Base-by-base conservation (phyloP, 2,797 vertebrate genomes). In the Labroides dimidiatus region DNA sequence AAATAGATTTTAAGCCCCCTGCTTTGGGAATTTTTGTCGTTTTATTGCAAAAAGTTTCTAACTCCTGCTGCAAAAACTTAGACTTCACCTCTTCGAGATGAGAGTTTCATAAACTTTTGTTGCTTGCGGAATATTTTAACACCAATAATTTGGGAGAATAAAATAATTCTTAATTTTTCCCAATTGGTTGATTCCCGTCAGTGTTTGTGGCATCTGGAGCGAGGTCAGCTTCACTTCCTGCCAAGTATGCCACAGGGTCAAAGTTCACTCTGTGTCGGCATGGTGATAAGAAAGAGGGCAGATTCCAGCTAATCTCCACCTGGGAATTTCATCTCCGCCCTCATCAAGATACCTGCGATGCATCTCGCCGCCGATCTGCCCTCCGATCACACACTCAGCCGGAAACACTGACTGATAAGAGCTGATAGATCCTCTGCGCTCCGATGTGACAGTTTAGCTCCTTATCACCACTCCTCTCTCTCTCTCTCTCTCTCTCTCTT, bases 311-410 rank as follows among this genome's bases (percentile, higher is more conserved):
- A 81, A 84, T 86, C 82, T 80, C 55, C 20, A 14, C 1, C 48
- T 1, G 42, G 81, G 81, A 88, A 85, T 91, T 64, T 89, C 78
- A 86, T 89, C 85, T 81, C 42, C 42, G 78, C 42, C 30, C 67
- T 64, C 83, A 87, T 91, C 79, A 71, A 89, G 89, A 91, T 90
- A 88, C 80, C 88, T 79, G 84, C 19, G 33, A 80, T 43, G 78
- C 86, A 91, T 89, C 79, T 91, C 53, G 11, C 91, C 84, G 82
- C 43, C 77, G 65, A 87, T 80, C 84, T 68, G 8, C 24, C 64
- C 44, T 12, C 10, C 54, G 68, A 82, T 89, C 78, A 30, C 69
- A 47, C 73, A 5, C 74, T 64, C 60, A 0, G 50, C 50, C 50
- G 50, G 50, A 52, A 52, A 30, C 17, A 13, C 50, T 11, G 16